A percentile compares a stretch with the other conserved stretches of the same genome.
Evolutionary conservation across 2,113 vertebrate species (phyloP).

Genomic region (Polyodon spathula): DNA sequence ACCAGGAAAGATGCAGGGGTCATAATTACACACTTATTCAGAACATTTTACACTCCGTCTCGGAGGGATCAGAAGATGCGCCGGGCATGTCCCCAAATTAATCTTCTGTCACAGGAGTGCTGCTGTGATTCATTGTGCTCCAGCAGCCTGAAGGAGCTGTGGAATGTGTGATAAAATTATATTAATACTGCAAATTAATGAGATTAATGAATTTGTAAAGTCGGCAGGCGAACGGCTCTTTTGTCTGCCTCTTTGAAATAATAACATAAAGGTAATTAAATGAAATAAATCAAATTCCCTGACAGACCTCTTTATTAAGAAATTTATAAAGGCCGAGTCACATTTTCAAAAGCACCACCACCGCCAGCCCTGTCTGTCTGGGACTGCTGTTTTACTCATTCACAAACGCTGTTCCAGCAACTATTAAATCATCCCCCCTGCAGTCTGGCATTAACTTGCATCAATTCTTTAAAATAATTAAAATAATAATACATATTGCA

Average conservation of each 20-base stretch:
- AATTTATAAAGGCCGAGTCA: conserved; percentile 88
- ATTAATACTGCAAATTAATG: conserved; percentile 97
- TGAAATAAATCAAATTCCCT: conserved; percentile 90
- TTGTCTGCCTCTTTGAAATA: conserved; percentile 79
- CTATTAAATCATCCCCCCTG: conserved; percentile 20
- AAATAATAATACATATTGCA: no score
- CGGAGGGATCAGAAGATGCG: conserved; percentile 59
- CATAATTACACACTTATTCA: conserved; percentile 74
- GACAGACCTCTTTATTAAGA: conserved; percentile 89
- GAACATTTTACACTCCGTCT: conserved; percentile 58
- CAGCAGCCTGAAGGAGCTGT: conserved; percentile 75
- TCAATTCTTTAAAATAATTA: no score
- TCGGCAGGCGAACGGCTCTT: conserved; percentile 64
- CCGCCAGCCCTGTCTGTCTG: not conserved
- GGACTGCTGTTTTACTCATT: conserved; percentile 15
- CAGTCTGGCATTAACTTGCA: no score
- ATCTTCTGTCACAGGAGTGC: conserved; percentile 59
- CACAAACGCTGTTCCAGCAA: conserved; percentile 18
- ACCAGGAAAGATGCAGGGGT: conserved; percentile 71
- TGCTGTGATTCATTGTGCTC: conserved; percentile 75
- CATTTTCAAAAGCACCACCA: conserved; percentile 58
- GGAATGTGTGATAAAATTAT: conserved; percentile 98
- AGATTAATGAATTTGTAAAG: conserved; percentile 92
- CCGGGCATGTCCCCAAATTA: conserved; percentile 63
- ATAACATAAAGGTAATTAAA: conserved; percentile 95